phyloP scores from a whole-genome alignment of 2,113 vertebrate genomes.

The Setophaga coronata region DNA sequence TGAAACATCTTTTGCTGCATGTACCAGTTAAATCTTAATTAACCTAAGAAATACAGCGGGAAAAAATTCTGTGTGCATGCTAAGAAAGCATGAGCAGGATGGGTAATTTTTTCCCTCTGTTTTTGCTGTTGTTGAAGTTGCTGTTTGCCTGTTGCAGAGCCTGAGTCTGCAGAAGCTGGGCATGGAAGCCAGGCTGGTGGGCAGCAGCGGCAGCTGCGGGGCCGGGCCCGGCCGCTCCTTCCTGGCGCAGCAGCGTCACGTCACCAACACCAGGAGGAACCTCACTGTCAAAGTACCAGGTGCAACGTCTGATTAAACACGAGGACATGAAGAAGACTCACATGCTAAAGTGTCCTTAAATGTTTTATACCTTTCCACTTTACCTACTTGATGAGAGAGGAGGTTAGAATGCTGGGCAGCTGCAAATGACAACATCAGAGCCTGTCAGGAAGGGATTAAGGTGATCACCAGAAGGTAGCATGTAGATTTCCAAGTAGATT shows the following conservation, averaged over 20 bases:
- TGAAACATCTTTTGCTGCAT: background rate
- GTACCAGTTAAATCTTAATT: background rate
- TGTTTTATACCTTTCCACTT: constrained; percentile 63
- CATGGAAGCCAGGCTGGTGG: constrained; percentile 87
- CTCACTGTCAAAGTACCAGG: constrained; percentile 83
- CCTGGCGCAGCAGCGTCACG: constrained; percentile 90
- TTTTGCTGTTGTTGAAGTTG: background rate
- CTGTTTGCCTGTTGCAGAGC: constrained; percentile 76
- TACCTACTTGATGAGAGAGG: constrained; percentile 21
- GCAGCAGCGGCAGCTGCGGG: constrained; percentile 59
- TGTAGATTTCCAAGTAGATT: constrained; percentile 10
- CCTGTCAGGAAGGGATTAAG: background rate
- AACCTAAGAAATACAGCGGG: accelerated
- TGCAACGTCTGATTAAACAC: constrained; percentile 80
- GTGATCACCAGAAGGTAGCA: background rate
- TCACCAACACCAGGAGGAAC: constrained; percentile 85
- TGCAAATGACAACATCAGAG: constrained; percentile 15
- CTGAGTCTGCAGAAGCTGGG: constrained; percentile 92
- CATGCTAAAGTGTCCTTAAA: constrained; percentile 79
- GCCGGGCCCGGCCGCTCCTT: constrained; percentile 85
- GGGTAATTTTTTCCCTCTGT: accelerated
- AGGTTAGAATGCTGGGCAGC: constrained; percentile 27
- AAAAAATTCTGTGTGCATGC: accelerated
- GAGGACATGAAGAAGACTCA: constrained; percentile 35
- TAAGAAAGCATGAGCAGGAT: background rate